Conservation (phyloP, 2,797 vertebrate species). For the Salmo trutta region DNA sequence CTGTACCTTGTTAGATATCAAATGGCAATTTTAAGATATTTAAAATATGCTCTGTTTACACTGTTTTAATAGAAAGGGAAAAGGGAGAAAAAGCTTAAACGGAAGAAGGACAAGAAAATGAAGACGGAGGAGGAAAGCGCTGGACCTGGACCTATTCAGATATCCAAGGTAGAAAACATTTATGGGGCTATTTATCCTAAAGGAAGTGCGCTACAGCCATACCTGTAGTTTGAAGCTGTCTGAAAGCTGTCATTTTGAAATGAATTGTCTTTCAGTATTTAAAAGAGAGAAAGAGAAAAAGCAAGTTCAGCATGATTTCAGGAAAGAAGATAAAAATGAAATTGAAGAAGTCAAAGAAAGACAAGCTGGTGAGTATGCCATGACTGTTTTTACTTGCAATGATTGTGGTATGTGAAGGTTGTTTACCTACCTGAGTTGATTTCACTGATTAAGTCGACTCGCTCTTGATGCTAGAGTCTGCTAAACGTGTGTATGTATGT, state of each 20-base stretch:
- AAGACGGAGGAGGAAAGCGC: slow-evolving; percentile 79
- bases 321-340: slow-evolving; percentile 97
- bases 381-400: neutral
- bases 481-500: too few relatives aligned
- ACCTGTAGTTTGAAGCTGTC: neutral
- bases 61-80: slow-evolving; percentile 68
- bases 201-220: neutral
- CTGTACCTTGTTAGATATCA: neutral
- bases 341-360: slow-evolving; percentile 92
- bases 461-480: too few relatives aligned
- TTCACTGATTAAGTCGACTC: neutral
- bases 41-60: neutral
- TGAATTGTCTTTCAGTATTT: slow-evolving; percentile 77
- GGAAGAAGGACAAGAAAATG: slow-evolving; percentile 86
- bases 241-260: neutral
- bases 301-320: slow-evolving; percentile 94
- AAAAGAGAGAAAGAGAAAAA: slow-evolving; percentile 85
- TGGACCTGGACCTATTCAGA: slow-evolving; percentile 86
- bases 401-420: too few relatives aligned
- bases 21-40: neutral
- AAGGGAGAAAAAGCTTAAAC: slow-evolving; percentile 83
- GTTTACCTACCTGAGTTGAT: neutral
- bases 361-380: slow-evolving; percentile 84
- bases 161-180: slow-evolving; percentile 82
- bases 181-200: neutral